Base-by-base conservation (phyloP, 2,113 vertebrate genomes). In the Epinephelus lanceolatus region DNA sequence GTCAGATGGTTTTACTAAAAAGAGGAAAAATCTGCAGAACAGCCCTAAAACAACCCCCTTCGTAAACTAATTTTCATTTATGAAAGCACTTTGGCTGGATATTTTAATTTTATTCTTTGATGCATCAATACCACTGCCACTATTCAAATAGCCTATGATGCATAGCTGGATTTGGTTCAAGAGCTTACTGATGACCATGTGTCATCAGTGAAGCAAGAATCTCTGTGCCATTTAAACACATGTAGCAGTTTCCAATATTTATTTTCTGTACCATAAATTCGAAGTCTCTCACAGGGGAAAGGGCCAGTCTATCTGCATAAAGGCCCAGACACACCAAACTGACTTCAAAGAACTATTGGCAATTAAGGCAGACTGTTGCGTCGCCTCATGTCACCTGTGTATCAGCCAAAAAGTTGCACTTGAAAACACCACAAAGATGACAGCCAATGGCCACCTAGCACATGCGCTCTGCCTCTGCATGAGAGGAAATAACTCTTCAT, bases 101-200 rank as follows among this genome's bases (percentile, higher is more conserved):
- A 49, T 60, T 65, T 77, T 61, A 5, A 23, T 78, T 71, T 66
- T 17, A 55, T 17, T 61, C 11, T 83, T 59, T 57, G 51, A 80
- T 84, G 52, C 42, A 55, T 59, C 18, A 57, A 25, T 42, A 30
- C 51, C 15, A 63, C 23, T 33, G 17, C 40, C 30, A 51, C 60
- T 7, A 12, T 30, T 67, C 52, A 73, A 66, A 80, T 56, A 45
- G 42, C 42, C 42, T 11, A 51, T 2, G 37, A 83, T 45, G 62
- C 53, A 61, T 40, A 52, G 25, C 51, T 82, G 80, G 62, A 63
- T 69, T 45, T 37, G 27, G n/a, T 47, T 77, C 2, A 81, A 81
- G 30, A 84, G 67, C 33, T 72, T 18, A 25, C 73, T 69, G 33
- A 83, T 71, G 71, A 78, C 12, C 8, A 6, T 27, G 25, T 33